Conservation (phyloP, 2,888 invertebrate genomes). For the Plebejus anna region DNA sequence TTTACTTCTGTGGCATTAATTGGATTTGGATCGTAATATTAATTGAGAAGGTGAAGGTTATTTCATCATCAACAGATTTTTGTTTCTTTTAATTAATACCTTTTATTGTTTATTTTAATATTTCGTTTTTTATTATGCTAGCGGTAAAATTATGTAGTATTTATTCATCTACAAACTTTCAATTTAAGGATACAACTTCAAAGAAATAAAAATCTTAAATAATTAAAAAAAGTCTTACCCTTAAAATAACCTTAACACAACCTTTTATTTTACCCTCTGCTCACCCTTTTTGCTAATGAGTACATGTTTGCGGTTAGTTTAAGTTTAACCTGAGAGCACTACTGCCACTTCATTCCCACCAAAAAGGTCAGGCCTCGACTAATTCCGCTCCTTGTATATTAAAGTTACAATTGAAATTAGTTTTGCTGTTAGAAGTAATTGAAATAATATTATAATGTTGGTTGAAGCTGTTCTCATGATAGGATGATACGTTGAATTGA, state of each 20-base stretch:
- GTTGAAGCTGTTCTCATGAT: neutral
- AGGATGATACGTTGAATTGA: too few species aligned
- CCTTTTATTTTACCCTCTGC: neutral
- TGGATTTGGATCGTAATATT: neutral
- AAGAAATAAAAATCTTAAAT: neutral
- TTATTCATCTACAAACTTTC: neutral
- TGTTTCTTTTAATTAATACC: neutral
- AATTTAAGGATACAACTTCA: neutral
- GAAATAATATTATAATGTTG: neutral
- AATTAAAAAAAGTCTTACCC: neutral
- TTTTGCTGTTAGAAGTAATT: neutral
- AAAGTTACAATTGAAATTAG: neutral
- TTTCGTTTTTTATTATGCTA: neutral
- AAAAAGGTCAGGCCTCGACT: slow-evolving; percentile 4
- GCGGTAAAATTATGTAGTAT: too few species aligned
- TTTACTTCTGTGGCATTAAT: neutral
- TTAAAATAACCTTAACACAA: neutral
- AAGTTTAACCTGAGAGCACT: neutral
- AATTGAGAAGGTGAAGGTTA: neutral
- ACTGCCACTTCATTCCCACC: slow-evolving; percentile 6
- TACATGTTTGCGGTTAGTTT: neutral
- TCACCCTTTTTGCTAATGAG: neutral
- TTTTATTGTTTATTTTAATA: neutral
- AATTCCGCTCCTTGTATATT: slow-evolving; percentile 1
- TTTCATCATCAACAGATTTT: neutral